A percentile compares a stretch with the other conserved stretches of the same genome.
Evolutionary conservation across 2,113 vertebrate genomes (phyloP).

Genomic region (Malurus elegans): DNA sequence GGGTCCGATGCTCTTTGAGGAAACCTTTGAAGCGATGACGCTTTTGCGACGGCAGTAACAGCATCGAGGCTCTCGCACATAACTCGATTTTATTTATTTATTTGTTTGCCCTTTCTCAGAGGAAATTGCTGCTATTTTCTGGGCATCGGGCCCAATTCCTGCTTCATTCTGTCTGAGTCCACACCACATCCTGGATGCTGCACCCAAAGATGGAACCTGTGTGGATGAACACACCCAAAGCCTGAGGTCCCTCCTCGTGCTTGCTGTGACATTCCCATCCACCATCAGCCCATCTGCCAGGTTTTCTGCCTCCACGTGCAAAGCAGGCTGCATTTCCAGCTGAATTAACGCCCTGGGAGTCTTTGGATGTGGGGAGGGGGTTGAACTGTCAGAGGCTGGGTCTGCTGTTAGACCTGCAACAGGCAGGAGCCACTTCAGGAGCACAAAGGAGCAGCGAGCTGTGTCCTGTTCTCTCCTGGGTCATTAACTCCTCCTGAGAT

Average conservation of each 20-base stretch:
- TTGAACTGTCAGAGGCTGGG: not conserved
- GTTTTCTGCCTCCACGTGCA: not conserved
- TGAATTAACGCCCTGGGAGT: not conserved
- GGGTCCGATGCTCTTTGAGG: not conserved
- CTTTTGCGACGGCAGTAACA: not conserved
- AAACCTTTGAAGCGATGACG: not conserved
- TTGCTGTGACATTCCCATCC: not conserved
- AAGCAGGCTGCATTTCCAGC: not conserved
- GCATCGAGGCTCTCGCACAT: not conserved
- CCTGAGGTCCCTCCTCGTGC: not conserved
- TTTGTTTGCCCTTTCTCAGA: conserved; percentile 41
- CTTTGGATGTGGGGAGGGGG: not conserved
- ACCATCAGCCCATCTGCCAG: rapidly evolving
- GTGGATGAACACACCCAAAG: not conserved
- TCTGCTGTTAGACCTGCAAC: not conserved
- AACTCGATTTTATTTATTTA: conserved; percentile 22
- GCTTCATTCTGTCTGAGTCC: not conserved
- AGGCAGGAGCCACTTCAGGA: not conserved
- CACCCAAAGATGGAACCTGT: not conserved
- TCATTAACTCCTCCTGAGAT: not conserved
- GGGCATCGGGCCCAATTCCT: not conserved
- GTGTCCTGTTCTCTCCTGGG: not conserved
- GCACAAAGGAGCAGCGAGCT: not conserved
- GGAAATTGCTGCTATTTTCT: conserved; percentile 41
- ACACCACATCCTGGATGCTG: not conserved